Percentiles rank a stretch among this genome's conserved stretches.
These are phyloP conservation scores for Oceanodroma tethys DNA, from an alignment of 2,113 vertebrate species.

Conservation along the genomic window DNA sequence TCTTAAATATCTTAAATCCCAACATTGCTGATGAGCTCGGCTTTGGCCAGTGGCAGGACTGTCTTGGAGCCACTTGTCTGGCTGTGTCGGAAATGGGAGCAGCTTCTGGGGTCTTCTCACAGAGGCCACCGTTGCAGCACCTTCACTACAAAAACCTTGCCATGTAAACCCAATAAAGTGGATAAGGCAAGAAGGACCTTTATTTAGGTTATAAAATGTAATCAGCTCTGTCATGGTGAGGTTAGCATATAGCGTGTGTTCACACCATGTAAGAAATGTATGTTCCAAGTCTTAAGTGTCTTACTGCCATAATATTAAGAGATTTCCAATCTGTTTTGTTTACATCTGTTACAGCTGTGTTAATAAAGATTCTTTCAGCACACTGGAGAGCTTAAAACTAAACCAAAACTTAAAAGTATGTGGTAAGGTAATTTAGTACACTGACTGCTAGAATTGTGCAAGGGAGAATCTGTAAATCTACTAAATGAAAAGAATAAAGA, in stretches of 20 bases:
- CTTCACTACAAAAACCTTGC: neutral
- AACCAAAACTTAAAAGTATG: neutral
- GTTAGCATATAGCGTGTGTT: neutral
- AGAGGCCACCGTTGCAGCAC: neutral
- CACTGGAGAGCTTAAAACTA: neutral
- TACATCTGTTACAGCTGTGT: neutral
- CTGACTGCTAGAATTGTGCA: neutral
- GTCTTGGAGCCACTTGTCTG: neutral
- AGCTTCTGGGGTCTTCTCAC: neutral
- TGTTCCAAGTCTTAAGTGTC: neutral
- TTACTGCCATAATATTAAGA: neutral
- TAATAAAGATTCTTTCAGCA: neutral
- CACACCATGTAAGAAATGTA: neutral
- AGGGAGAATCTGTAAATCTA: neutral
- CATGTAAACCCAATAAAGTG: neutral
- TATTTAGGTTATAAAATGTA: neutral
- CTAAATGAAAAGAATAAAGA: neutral
- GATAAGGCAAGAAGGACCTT: neutral
- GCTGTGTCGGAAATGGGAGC: neutral
- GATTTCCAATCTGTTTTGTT: neutral
- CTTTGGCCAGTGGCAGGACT: fast-evolving
- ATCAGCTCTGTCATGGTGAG: neutral
- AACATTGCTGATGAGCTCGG: fast-evolving
- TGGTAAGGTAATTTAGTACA: neutral
- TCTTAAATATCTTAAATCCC: neutral